Base-by-base conservation (phyloP, 2,797 vertebrate genomes). In the Phoeniculus purpureus region DNA sequence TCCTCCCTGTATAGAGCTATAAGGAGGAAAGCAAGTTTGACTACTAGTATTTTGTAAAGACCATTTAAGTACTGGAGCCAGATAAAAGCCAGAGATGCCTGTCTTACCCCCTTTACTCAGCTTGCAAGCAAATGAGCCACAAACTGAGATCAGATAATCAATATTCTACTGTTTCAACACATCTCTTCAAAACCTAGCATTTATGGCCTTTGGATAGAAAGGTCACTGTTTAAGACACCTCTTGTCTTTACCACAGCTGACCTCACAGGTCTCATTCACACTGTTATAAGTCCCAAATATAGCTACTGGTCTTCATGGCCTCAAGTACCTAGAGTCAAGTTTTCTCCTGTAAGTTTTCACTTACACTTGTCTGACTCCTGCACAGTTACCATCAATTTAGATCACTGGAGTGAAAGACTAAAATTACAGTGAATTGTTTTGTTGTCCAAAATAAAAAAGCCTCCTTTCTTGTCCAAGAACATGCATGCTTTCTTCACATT, bases 171-270 rank as follows among this genome's bases (percentile, higher is more conserved):
- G n/a, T 82, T 91, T 75, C 84, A 85, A 66, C 68, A 75, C 27
- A 67, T 77, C 72, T 89, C 50, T 77, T 86, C 31, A 89, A 81
- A 95, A 67, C 31, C 80, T 80, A 68, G 55, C 61, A 82, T 91
- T 85, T 87, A 68, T 94, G 75, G 90, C 88, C 88, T 32, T 92
- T 0, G 0, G 31, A 73, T 18, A 47, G 60, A 92, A 90, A 87
- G 84, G 90, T 92, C 90, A 90, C 55, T 50, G 14, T 54, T 85
- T 85, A 92, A 84, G 58, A 91, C 65, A 93, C 83, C 87, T 75
- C 58, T 17, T 81, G 52, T 58, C 62, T 90, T 83, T 72, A 65
- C 83, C 67, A n/a, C 20, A 23, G 55, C 22, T 93, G 68, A 83
- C 48, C 74, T 1, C 0, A 79, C 16, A 77, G 43, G 51, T 90